Conservation (phyloP, 1,140 invertebrate species). For the Scaptomyza hsui region DNA sequence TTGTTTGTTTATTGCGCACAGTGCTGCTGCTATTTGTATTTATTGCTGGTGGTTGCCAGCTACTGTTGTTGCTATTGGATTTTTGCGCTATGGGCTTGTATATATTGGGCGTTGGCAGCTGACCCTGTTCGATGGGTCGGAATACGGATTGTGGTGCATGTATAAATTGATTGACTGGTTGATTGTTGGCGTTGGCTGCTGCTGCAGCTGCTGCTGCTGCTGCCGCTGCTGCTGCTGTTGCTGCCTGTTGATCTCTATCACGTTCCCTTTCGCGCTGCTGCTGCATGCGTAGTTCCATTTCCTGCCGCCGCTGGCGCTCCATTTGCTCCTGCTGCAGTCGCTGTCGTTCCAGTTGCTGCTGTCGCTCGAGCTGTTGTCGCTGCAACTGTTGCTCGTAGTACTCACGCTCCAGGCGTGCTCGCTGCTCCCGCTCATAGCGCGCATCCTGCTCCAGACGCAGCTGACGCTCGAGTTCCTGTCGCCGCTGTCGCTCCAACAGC, state of each 20-base stretch:
- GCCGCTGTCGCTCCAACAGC: slow-evolving; percentile 59
- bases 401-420: slow-evolving; percentile 60
- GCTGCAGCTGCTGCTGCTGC: slow-evolving; percentile 10
- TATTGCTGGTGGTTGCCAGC: slow-evolving; percentile 37
- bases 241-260: slow-evolving; percentile 45
- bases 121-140: slow-evolving; percentile 84
- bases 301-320: slow-evolving; percentile 62
- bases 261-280: slow-evolving; percentile 50
- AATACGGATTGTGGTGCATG: slow-evolving; percentile 90
- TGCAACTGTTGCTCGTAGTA: slow-evolving; percentile 68
- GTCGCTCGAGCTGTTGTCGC: slow-evolving; percentile 58
- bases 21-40: slow-evolving; percentile 28
- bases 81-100: slow-evolving; percentile 77
- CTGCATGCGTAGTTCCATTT: slow-evolving; percentile 62
- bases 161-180: slow-evolving; percentile 88
- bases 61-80: slow-evolving; percentile 25
- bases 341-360: slow-evolving; percentile 54
- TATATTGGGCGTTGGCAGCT: slow-evolving; percentile 47
- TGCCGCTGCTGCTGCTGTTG: slow-evolving; percentile 68
- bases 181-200: slow-evolving; percentile 44
- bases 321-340: slow-evolving; percentile 54
- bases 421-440: slow-evolving; percentile 66
- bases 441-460: slow-evolving; percentile 62
- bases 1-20: slow-evolving; percentile 2
- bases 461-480: slow-evolving; percentile 68